Conservation (phyloP, 2,888 invertebrate genomes). For the Crepidodera aurea region DNA sequence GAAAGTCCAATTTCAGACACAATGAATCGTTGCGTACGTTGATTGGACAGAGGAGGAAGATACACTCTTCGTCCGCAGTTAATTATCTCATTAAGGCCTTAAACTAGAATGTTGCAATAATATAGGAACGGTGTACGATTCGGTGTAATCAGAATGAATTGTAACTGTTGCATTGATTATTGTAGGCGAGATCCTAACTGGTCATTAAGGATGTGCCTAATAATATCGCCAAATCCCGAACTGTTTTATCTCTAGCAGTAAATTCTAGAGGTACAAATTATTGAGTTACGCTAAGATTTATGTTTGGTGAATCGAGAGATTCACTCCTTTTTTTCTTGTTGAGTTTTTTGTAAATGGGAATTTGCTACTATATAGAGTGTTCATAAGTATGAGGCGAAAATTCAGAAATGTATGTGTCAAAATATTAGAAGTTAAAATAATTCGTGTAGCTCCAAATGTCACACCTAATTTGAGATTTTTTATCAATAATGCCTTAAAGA, state of each 20-base stretch:
- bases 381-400: too few species aligned
- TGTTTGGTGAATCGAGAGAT: neutral
- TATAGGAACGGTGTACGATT: conserved; percentile 17
- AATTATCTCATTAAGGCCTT: conserved; percentile 20
- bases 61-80: conserved; percentile 8
- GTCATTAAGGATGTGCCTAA: conserved; percentile 8
- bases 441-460: too few species aligned
- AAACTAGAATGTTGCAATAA: conserved; percentile 20
- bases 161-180: conserved; percentile 19
- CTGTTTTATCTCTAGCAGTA: neutral
- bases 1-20: conserved; percentile 27
- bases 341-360: too few species aligned
- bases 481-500: too few species aligned
- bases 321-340: neutral
- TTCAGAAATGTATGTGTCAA: too few species aligned
- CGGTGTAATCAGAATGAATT: conserved; percentile 10
- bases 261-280: neutral
- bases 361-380: too few species aligned
- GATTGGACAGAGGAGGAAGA: conserved; percentile 16
- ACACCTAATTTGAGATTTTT: too few species aligned
- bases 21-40: conserved; percentile 22
- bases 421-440: too few species aligned
- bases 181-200: conserved; percentile 6
- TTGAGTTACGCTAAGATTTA: neutral
- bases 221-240: conserved; percentile 9